These are phyloP conservation scores for Taphrorychus bicolor DNA, from an alignment of 2,888 invertebrate species.

Conservation along the genomic window DNA sequence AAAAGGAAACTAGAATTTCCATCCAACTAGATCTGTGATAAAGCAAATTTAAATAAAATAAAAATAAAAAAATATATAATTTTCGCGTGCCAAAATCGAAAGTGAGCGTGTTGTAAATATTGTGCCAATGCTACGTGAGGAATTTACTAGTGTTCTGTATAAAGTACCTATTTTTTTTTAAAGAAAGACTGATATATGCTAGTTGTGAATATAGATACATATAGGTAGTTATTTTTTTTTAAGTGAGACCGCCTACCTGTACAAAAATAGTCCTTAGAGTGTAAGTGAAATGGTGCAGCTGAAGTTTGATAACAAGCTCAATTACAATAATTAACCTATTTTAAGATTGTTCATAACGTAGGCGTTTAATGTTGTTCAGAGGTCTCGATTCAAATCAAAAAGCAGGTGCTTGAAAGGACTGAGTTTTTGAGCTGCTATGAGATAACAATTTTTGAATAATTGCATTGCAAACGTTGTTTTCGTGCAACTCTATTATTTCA, in stretches of 20 bases:
- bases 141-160: conserved; percentile 25
- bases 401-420: no score
- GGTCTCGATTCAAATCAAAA: no score
- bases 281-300: conserved; percentile 16
- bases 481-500: no score
- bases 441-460: no score
- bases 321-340: no score
- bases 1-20: conserved; percentile 11
- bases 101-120: conserved; percentile 11
- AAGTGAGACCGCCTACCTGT: conserved; percentile 37
- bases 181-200: conserved; percentile 50
- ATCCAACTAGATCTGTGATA: conserved; percentile 34
- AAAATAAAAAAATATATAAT: conserved; percentile 14
- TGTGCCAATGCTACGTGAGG: conserved; percentile 2
- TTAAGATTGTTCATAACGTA: no score
- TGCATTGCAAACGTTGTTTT: no score
- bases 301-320: conserved; percentile 18
- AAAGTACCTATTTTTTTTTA: conserved; percentile 35
- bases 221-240: conserved; percentile 43
- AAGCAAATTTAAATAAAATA: conserved; percentile 17
- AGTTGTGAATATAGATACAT: conserved; percentile 46
- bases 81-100: conserved; percentile 25
- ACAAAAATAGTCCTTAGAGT: conserved; percentile 9
- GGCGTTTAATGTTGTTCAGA: no score
- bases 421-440: no score